Conservation (phyloP, 1,140 invertebrate genomes). For the Scaptomyza hsui region DNA sequence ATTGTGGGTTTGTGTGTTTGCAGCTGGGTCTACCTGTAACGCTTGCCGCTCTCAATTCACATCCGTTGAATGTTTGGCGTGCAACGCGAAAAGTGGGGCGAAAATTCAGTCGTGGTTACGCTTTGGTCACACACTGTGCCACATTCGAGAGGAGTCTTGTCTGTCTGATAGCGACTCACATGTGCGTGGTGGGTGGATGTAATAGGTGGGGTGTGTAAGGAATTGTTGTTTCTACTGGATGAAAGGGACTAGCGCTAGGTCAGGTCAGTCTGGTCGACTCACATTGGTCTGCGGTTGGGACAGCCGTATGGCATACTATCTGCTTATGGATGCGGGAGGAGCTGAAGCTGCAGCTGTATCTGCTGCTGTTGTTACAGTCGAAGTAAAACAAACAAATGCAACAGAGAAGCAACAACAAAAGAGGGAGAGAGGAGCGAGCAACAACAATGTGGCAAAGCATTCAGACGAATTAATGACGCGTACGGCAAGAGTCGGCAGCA, state of each 20-base stretch:
- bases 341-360: neutral
- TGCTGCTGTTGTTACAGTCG: neutral
- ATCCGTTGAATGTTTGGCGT: slow-evolving; percentile 37
- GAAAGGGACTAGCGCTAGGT: slow-evolving; percentile 7
- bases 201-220: neutral
- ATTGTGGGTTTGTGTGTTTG: neutral
- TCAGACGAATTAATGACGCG: slow-evolving; percentile 70
- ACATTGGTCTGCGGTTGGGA: slow-evolving; percentile 54
- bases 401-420: slow-evolving; percentile 2
- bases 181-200: neutral
- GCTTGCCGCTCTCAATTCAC: slow-evolving; percentile 67
- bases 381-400: slow-evolving; percentile 27
- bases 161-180: neutral
- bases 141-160: slow-evolving; percentile 22
- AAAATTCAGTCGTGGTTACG: slow-evolving; percentile 40
- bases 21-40: slow-evolving; percentile 45
- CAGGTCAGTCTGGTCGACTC: slow-evolving; percentile 41
- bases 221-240: slow-evolving; percentile 24
- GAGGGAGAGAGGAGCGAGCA: slow-evolving; percentile 5
- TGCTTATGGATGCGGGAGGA: slow-evolving; percentile 50
- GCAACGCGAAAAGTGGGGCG: no score
- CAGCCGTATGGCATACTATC: slow-evolving; percentile 33
- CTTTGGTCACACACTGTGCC: slow-evolving; percentile 72
- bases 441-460: slow-evolving; percentile 44
- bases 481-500: slow-evolving; percentile 23